Percentiles rank a stretch among this genome's conserved stretches.
phyloP scores from a whole-genome alignment of 2,113 vertebrate genomes.

The Amphiprion percula region DNA sequence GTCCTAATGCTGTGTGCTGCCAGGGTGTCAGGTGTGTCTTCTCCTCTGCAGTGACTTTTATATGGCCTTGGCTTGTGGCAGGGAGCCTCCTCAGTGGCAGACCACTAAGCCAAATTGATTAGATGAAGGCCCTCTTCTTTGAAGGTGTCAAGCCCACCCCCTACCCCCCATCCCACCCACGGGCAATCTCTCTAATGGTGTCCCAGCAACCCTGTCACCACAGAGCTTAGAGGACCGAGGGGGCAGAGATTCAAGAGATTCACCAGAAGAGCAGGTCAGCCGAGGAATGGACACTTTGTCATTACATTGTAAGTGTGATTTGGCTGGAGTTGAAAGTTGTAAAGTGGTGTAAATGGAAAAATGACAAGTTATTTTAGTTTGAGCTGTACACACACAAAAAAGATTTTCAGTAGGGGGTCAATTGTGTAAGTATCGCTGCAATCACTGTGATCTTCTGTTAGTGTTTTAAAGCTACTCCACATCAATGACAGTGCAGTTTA shows the following conservation, averaged over 20 bases:
- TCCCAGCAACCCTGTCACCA: slow-evolving; percentile 57
- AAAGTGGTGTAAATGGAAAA: slow-evolving; percentile 15
- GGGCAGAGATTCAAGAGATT: slow-evolving; percentile 28
- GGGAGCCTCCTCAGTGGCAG: slow-evolving; percentile 52
- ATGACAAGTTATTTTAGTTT: slow-evolving; percentile 17
- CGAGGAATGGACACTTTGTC: slow-evolving; percentile 34
- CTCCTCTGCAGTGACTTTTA: slow-evolving; percentile 68
- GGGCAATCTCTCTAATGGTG: slow-evolving; percentile 80
- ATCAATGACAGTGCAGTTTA: slow-evolving; percentile 37
- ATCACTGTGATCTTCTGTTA: slow-evolving; percentile 35
- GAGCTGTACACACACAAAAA: background rate
- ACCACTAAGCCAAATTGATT: slow-evolving; percentile 82
- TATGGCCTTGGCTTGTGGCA: slow-evolving; percentile 63
- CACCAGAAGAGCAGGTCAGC: slow-evolving; percentile 20
- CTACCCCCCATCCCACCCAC: slow-evolving; percentile 10
- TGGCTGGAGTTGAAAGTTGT: slow-evolving; percentile 17
- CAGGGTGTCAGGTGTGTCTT: slow-evolving; percentile 23
- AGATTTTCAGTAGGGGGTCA: background rate
- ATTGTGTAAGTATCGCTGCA: slow-evolving; percentile 38
- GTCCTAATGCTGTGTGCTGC: background rate
- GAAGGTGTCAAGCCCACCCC: slow-evolving; percentile 67
- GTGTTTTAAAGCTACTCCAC: slow-evolving; percentile 29
- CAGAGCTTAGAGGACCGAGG: slow-evolving; percentile 34
- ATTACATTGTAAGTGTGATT: background rate
- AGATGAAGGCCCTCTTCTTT: slow-evolving; percentile 67